Conservation (phyloP, 2,113 vertebrate genomes). For the Riparia riparia region DNA sequence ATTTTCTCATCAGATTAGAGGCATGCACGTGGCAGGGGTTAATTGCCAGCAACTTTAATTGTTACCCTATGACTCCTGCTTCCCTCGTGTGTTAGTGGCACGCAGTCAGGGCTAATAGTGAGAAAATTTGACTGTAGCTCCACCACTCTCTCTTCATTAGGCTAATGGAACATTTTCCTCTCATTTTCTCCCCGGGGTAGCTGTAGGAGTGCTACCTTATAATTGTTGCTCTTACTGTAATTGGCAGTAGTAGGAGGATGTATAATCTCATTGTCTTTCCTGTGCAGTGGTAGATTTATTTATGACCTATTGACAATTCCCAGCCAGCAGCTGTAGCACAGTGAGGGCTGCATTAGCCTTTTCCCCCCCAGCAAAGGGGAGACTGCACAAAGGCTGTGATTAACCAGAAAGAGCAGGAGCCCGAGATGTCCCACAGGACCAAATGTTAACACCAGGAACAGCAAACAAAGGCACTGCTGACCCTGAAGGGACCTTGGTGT, state of each 20-base stretch:
- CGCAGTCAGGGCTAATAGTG: conserved; percentile 77
- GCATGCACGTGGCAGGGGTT: conserved; percentile 59
- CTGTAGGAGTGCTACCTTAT: conserved; percentile 82
- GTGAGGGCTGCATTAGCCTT: conserved; percentile 74
- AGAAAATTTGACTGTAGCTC: conserved; percentile 74
- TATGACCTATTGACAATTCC: conserved; percentile 77
- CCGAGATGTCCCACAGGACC: conserved; percentile 59
- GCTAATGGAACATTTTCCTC: conserved; percentile 86
- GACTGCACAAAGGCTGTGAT: conserved; percentile 72
- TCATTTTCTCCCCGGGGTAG: conserved; percentile 83
- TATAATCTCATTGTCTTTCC: conserved; percentile 85
- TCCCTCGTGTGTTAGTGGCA: conserved; percentile 70
- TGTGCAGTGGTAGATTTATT: conserved; percentile 75
- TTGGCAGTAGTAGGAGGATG: conserved; percentile 82
- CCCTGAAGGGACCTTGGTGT: not conserved
- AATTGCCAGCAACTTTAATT: conserved; percentile 83
- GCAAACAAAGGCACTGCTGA: conserved; percentile 28
- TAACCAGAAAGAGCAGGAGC: conserved; percentile 63
- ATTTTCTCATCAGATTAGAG: conserved; percentile 72
- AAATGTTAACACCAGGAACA: conserved; percentile 35
- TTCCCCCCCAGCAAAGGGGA: conserved; percentile 61
- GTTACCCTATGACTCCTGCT: conserved; percentile 72
- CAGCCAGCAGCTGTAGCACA: conserved; percentile 71
- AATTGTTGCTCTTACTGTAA: conserved; percentile 84
- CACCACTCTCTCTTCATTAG: conserved; percentile 78